Percentiles rank a stretch among this genome's conserved stretches.
phyloP scores from a whole-genome alignment of 2,113 vertebrate species.

The Istiophorus platypterus region DNA sequence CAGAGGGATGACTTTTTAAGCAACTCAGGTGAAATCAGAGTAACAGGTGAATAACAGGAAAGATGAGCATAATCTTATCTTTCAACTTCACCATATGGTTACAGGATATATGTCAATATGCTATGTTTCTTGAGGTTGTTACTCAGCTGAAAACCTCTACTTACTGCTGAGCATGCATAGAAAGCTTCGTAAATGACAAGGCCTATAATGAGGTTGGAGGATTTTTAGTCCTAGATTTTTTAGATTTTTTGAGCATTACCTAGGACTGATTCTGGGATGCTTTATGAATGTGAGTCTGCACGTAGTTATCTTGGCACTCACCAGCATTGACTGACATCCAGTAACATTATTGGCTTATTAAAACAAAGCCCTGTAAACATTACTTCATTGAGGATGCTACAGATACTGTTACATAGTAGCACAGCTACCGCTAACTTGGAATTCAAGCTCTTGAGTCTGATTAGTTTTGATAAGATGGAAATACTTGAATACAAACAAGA shows the following conservation, averaged over 20 bases:
- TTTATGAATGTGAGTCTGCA: background rate
- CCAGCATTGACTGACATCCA: slow-evolving; percentile 16
- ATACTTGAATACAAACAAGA: background rate
- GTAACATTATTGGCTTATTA: slow-evolving; percentile 26
- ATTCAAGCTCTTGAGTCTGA: background rate
- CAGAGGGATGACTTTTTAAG: background rate
- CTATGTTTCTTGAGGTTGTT: too few relatives aligned
- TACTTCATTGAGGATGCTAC: slow-evolving; percentile 23
- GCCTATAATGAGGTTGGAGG: background rate
- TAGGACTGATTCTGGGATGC: background rate
- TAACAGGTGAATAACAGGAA: background rate
- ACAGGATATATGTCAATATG: too few relatives aligned
- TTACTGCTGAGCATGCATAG: background rate
- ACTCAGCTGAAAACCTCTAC: too few relatives aligned
- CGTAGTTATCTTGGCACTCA: background rate
- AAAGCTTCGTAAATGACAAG: background rate
- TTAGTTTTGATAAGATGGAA: background rate
- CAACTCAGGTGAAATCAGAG: background rate
- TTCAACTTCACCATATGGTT: background rate
- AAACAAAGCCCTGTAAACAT: slow-evolving; percentile 13
- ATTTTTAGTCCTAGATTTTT: too few relatives aligned
- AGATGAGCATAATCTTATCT: background rate
- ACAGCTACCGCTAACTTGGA: slow-evolving; percentile 8
- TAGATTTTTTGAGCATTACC: background rate
- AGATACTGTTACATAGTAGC: slow-evolving; percentile 35